These are phyloP conservation scores for Phainopepla nitens DNA, from an alignment of 2,113 vertebrate genomes.

Conservation along the genomic window DNA sequence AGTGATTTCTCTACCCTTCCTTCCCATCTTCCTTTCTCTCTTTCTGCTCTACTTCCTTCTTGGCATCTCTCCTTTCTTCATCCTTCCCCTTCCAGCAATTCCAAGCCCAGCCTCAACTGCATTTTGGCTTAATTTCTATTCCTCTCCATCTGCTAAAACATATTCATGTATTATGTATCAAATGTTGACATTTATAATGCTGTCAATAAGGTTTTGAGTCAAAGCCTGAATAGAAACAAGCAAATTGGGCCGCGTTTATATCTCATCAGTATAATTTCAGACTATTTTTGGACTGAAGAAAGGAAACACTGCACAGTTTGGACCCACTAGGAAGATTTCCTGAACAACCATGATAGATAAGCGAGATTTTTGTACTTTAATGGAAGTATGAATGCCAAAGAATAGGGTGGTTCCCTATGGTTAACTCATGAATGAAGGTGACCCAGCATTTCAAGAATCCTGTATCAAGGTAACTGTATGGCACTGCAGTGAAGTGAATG, in stretches of 20 bases:
- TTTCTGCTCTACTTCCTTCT: conserved; percentile 44
- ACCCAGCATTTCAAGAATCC: neutral
- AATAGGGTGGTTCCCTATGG: neutral
- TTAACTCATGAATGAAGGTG: neutral
- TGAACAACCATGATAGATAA: neutral
- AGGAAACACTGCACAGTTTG: neutral
- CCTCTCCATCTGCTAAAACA: conserved; percentile 29
- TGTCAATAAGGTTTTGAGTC: conserved; percentile 19
- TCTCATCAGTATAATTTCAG: neutral
- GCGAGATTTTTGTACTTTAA: neutral
- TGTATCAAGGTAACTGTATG: accelerated
- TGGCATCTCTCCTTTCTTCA: conserved; percentile 11
- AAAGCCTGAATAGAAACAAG: conserved; percentile 13
- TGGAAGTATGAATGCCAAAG: neutral
- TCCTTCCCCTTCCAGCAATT: neutral
- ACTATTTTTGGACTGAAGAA: neutral
- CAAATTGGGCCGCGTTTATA: neutral
- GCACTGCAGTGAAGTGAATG: neutral
- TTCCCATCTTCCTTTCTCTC: neutral
- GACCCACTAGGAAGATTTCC: neutral
- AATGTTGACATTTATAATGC: conserved; percentile 47
- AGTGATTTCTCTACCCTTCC: neutral
- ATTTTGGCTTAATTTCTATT: conserved; percentile 32
- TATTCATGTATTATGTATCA: conserved; percentile 25
- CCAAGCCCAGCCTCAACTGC: neutral